Conservation (phyloP, 2,797 vertebrate genomes). For the Coendou prehensilis region DNA sequence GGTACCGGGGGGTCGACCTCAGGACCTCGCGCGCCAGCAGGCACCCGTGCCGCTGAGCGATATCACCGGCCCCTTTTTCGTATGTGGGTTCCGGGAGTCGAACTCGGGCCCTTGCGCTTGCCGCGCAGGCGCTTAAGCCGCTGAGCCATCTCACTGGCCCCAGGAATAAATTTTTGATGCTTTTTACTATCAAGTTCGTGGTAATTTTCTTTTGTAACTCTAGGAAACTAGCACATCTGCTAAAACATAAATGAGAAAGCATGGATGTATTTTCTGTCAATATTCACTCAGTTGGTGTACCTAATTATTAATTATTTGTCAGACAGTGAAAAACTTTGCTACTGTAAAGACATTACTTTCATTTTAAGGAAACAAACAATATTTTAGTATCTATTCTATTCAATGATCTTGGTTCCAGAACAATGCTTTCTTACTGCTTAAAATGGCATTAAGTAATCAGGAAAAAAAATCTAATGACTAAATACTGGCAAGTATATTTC, state of each 20-base stretch:
- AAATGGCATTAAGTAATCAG: conserved; percentile 43
- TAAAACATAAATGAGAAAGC: not conserved
- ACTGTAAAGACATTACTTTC: not conserved
- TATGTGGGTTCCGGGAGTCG: too few relatives aligned
- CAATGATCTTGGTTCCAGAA: not conserved
- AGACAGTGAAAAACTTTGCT: not conserved
- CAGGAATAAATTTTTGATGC: not conserved
- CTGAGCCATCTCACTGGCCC: too few relatives aligned
- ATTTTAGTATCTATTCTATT: not conserved
- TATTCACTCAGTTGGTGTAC: not conserved
- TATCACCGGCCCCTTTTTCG: too few relatives aligned
- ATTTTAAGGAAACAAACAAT: not conserved
- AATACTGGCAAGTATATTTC: not conserved
- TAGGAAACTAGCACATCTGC: not conserved
- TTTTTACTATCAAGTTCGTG: not conserved
- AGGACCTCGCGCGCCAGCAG: too few relatives aligned
- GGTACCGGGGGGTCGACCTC: too few relatives aligned
- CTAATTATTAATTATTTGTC: not conserved
- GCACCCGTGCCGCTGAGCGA: too few relatives aligned
- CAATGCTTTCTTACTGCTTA: not conserved
- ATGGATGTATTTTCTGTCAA: not conserved
- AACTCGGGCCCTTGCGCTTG: too few relatives aligned
- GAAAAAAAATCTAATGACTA: not conserved
- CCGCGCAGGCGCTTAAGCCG: too few relatives aligned
- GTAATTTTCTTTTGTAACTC: not conserved